Evolutionary conservation across 2,797 vertebrate genomes (phyloP), one percentile per base, ranked within the genome.

Genomic region (Channa striata): DNA sequence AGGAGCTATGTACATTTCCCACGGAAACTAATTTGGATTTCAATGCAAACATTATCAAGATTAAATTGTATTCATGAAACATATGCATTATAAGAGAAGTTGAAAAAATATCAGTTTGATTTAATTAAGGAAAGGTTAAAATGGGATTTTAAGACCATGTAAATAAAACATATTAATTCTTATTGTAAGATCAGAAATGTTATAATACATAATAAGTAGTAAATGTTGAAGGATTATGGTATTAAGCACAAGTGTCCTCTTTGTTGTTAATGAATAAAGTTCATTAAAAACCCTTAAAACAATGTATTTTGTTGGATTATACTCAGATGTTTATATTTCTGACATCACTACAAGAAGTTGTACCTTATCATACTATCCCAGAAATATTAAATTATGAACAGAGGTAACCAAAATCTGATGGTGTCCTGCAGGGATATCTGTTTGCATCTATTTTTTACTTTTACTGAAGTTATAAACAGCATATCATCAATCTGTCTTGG

Each of bases 401-500:
- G 10, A 51, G 50, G 34, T 19, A 20, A 37, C 11, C 50, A 48
- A 10, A 2, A 69, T 53, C 23, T 23, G 12, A 8, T 58, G 70
- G 65, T 40, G 2, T 11, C 6, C 39, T 16, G 14, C 11, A 58
- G 23, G 60, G 17, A 16, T 46, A 58, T 37, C 5, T 6, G 50
- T 14, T 3, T 39, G 11, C 48, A 42, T 13, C 21, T 17, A 23
- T 74, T 48, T 33, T 54, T 33, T 60, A 47, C 47, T 20, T 61
- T 39, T 72, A 20, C 33, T 33, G n/a, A 42, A 72, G 36, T 51
- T 14, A 72, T 68, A 60, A 69, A 73, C 2, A 11, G 50, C 34
- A 40, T 39, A 77, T 78, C 46, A 49, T 73, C 70, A 80, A 82
- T 80, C 25, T 59, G 61, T 43, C 57, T 37, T 62, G 66, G 33